A percentile compares a stretch with the other conserved stretches of the same genome.
Conservation (phyloP, 2,113 vertebrate species). For the Fulica atra region DNA sequence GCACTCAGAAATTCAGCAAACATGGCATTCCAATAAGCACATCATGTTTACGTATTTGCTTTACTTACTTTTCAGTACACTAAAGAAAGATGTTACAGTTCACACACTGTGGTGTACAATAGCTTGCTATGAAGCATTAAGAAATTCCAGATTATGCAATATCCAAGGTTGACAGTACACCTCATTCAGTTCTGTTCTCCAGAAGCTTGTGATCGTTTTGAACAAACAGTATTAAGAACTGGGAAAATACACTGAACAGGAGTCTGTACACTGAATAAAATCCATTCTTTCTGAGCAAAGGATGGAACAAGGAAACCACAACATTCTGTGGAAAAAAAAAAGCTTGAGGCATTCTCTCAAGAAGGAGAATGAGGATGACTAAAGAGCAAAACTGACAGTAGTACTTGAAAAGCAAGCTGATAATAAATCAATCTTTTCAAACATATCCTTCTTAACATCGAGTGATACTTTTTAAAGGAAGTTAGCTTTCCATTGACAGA, state of each 20-base stretch:
- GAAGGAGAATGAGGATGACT: neutral
- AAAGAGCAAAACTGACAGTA: neutral
- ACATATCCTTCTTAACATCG: neutral
- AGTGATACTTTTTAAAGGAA: neutral
- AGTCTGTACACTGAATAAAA: neutral
- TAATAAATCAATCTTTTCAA: neutral
- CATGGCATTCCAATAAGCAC: neutral
- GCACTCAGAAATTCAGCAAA: neutral
- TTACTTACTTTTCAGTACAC: neutral
- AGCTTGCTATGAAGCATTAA: neutral
- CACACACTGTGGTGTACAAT: neutral
- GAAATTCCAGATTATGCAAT: neutral
- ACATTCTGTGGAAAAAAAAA: neutral
- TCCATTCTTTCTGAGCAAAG: neutral
- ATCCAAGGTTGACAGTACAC: neutral
- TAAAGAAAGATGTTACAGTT: neutral
- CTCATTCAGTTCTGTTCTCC: neutral
- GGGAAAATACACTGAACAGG: neutral
- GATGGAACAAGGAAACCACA: neutral
- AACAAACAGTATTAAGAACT: neutral
- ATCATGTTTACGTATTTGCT: neutral
- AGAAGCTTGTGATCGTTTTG: neutral
- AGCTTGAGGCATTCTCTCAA: neutral
- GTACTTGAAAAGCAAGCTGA: neutral
- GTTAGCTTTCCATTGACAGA: neutral